A percentile compares a stretch with the other conserved stretches of the same genome.
phyloP scores from a whole-genome alignment of 2,888 invertebrate species.

The Zaprionus bogoriensis region DNA sequence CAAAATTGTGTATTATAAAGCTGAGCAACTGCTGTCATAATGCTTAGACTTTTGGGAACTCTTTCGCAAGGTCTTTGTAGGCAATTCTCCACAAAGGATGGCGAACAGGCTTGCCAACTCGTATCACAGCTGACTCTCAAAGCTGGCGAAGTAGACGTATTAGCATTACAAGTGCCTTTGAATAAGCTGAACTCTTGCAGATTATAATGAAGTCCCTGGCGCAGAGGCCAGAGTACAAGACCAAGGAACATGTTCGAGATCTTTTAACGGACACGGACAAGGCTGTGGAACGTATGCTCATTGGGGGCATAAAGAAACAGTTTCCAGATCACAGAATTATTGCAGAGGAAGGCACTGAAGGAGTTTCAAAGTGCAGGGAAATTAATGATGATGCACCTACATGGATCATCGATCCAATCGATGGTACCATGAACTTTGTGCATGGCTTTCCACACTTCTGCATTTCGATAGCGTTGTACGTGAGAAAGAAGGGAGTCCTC shows the following conservation, averaged over 20 bases:
- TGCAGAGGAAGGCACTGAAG: constrained; percentile 89
- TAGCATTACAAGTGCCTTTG: too few relatives aligned
- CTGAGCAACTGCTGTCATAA: constrained; percentile 1
- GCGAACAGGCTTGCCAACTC: constrained; percentile 86
- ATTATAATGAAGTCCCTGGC: constrained; percentile 20
- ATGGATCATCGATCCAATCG: constrained; percentile 87
- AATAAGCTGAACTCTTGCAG: neutral
- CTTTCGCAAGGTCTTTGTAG: neutral
- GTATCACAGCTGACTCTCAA: constrained; percentile 86
- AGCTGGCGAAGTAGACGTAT: constrained; percentile 86
- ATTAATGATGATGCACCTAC: constrained; percentile 41
- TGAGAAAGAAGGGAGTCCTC: constrained; percentile 12
- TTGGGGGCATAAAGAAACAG: constrained; percentile 86
- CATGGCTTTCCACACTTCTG: constrained; percentile 94
- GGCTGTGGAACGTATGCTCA: constrained; percentile 92
- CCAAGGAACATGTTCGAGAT: constrained; percentile 92
- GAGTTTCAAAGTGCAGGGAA: constrained; percentile 84
- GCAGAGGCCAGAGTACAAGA: constrained; percentile 79
- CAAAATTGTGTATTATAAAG: neutral
- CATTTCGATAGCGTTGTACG: constrained; percentile 85
- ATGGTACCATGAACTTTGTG: constrained; percentile 99
- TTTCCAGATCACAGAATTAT: constrained; percentile 94
- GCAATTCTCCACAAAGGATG: constrained; percentile 35
- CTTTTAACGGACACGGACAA: constrained; percentile 97
- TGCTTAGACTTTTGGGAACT: constrained; percentile 4